A percentile compares a stretch with the other conserved stretches of the same genome.
Conservation (phyloP, 2,888 invertebrate genomes). For the Bhutanitis thaidina region DNA sequence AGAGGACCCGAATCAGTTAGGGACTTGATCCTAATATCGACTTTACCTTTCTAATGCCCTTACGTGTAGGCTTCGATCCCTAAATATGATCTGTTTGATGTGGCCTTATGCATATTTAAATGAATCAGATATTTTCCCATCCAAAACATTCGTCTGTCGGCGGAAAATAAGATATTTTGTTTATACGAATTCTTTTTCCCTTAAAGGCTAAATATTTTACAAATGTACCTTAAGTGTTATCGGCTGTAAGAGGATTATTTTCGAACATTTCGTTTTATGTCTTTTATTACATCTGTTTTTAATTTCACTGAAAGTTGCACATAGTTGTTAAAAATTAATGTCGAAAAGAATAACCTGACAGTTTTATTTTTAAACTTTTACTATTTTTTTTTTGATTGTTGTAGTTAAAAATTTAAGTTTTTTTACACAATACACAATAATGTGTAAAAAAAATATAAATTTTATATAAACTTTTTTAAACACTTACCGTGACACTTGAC, state of each 20-base stretch:
- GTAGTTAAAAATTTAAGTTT: too few species aligned
- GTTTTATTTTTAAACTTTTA: too few species aligned
- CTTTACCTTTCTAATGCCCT: constrained; percentile 23
- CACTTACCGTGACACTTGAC: too few species aligned
- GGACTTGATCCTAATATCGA: constrained; percentile 21
- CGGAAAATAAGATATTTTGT: constrained; percentile 24
- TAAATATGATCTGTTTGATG: constrained; percentile 40
- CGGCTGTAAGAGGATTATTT: constrained; percentile 14
- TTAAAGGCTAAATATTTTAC: constrained; percentile 15
- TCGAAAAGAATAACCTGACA: too few species aligned
- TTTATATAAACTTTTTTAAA: too few species aligned
- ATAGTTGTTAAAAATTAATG: too few species aligned
- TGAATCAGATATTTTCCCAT: constrained; percentile 38
- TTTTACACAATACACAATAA: too few species aligned
- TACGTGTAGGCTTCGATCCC: constrained; percentile 24
- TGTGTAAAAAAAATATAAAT: too few species aligned
- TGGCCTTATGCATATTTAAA: constrained; percentile 51
- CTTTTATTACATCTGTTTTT: not conserved
- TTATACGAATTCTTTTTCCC: constrained; percentile 19
- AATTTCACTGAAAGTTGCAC: not conserved
- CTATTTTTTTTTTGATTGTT: too few species aligned
- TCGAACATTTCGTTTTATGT: not conserved
- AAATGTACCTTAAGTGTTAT: constrained; percentile 15
- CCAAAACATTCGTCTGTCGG: constrained; percentile 24
- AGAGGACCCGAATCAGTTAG: constrained; percentile 21